These are phyloP conservation scores for Acanthiza pusilla DNA, from an alignment of 2,797 vertebrate genomes.

Conservation along the genomic window DNA sequence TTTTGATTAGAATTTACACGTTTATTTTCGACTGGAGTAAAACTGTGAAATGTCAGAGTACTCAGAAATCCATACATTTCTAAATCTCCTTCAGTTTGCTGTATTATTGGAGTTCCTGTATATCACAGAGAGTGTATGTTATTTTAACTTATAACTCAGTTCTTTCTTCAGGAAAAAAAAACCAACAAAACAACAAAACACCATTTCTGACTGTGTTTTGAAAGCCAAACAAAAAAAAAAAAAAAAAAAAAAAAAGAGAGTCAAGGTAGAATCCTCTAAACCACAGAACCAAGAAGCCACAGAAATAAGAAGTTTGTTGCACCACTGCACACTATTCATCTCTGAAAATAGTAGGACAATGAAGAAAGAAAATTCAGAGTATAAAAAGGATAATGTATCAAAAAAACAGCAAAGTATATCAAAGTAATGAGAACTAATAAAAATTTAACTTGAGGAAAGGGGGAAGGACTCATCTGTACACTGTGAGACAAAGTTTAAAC, in stretches of 20 bases:
- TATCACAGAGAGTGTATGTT: background rate
- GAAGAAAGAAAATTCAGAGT: constrained; percentile 7
- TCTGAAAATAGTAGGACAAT: background rate
- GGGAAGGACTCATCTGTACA: background rate
- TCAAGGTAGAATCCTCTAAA: background rate
- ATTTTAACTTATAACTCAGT: background rate
- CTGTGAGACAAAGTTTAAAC: background rate
- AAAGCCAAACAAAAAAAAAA: background rate
- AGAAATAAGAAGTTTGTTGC: constrained; percentile 46
- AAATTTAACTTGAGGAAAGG: background rate
- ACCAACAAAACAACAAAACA: background rate
- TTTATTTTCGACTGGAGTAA: background rate
- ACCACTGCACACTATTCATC: background rate
- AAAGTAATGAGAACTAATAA: background rate
- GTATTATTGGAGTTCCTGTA: background rate
- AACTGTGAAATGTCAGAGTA: background rate
- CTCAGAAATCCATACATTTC: background rate
- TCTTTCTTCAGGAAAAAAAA: background rate
- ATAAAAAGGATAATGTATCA: background rate
- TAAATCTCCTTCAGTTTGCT: background rate
- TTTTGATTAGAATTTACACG: background rate
- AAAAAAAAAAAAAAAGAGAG: background rate
- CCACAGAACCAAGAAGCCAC: constrained; percentile 30
- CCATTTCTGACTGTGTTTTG: background rate
- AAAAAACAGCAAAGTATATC: background rate